A percentile compares a stretch with the other conserved stretches of the same genome.
Evolutionary conservation across 2,888 invertebrate genomes (phyloP).

Genomic region (Ichneumoninae sp.): DNA sequence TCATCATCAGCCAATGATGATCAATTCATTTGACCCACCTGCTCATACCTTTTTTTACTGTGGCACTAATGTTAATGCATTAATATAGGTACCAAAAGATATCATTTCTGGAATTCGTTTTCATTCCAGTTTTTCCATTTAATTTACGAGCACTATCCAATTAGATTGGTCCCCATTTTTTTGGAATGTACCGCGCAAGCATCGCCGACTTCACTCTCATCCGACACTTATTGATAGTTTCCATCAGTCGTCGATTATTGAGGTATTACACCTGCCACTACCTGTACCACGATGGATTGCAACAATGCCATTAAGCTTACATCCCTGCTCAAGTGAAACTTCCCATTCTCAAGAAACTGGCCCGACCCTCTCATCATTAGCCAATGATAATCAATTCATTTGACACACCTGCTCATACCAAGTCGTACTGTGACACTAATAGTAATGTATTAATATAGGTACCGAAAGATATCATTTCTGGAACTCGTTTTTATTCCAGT

Average conservation of each 20-base stretch:
- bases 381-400: constrained; percentile 31
- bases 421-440: neutral
- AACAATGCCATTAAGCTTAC: no score
- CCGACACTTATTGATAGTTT: constrained; percentile 41
- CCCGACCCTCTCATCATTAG: constrained; percentile 2
- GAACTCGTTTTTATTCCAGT: neutral
- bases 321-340: constrained; percentile 29
- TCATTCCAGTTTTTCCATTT: constrained; percentile 22
- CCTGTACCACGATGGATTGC: constrained; percentile 10
- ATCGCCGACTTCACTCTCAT: neutral
- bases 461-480: neutral
- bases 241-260: constrained; percentile 30
- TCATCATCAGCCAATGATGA: neutral
- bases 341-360: constrained; percentile 20
- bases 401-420: constrained; percentile 49
- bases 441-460: neutral
- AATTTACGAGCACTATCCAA: constrained; percentile 20
- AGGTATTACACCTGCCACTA: constrained; percentile 54
- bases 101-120: neutral
- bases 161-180: constrained; percentile 4
- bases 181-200: neutral
- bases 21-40: constrained; percentile 55
- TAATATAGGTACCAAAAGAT: constrained; percentile 3
- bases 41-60: constrained; percentile 16
- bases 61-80: neutral